A percentile compares a stretch with the other conserved stretches of the same genome.
Conservation (phyloP, 1,140 invertebrate genomes). For the Cydia fagiglandana region DNA sequence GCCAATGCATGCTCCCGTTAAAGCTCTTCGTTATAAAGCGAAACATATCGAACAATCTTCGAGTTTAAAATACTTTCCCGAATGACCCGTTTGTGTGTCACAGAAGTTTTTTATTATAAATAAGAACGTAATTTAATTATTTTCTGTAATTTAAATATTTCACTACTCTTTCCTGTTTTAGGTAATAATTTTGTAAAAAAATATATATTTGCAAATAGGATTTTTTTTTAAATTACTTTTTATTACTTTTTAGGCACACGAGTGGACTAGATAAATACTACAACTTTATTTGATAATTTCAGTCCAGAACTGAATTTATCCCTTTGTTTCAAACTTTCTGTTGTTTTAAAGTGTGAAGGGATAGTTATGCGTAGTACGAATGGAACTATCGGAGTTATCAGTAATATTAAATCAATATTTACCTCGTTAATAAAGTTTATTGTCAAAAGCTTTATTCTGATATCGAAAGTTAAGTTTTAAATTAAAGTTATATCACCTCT, state of each 20-base stretch:
- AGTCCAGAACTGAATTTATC: background rate
- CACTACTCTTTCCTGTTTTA: too few species aligned
- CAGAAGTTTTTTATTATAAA: too few species aligned
- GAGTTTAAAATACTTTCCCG: too few species aligned
- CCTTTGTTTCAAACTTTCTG: background rate
- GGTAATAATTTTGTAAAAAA: too few species aligned
- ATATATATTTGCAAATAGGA: too few species aligned
- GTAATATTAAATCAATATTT: slow-evolving; percentile 6
- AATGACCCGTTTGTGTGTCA: too few species aligned
- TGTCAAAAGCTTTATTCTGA: background rate
- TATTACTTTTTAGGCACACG: background rate
- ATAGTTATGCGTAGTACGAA: background rate
- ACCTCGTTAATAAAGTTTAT: background rate
- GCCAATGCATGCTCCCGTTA: too few species aligned
- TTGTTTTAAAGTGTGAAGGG: background rate
- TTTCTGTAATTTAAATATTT: too few species aligned
- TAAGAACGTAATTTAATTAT: too few species aligned
- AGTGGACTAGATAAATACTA: background rate
- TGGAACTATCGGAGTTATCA: background rate
- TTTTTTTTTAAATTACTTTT: too few species aligned
- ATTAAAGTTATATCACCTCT: background rate
- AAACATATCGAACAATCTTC: too few species aligned
- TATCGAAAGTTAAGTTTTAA: background rate
- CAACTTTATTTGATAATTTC: background rate
- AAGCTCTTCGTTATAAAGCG: too few species aligned